Base-by-base conservation (phyloP, 2,888 invertebrate genomes). In the Acanthosepion lycidas region DNA sequence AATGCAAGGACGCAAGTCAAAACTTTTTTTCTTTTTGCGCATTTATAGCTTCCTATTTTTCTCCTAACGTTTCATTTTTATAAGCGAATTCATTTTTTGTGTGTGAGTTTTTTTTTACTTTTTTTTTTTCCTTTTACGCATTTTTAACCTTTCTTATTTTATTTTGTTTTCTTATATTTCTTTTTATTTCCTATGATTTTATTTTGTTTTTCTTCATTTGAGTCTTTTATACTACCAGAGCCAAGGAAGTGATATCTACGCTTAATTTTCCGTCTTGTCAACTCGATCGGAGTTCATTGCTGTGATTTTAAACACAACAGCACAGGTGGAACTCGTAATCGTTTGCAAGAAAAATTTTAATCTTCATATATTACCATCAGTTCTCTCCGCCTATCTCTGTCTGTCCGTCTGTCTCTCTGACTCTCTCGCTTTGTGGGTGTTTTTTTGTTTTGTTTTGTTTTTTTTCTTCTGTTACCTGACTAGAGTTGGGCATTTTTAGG, bases 181-280 rank as follows among this genome's bases (percentile, higher is more conserved):
- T 23, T 18, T 78, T 78, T n/a, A 78, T 78, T 78, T 78, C 78
- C 78, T 8, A 78, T n/a, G 12, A 15, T 59, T 59, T 20, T 23
- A n/a, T n/a, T n/a, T 78, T 59, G 20, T 20, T 23, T 59, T 78
- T 78, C 78, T 78, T 78, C 78, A 78, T 78, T 78, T 33, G 15
- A n/a, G 78, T 78, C n/a, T 78, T 78, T 33, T 78, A 15, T 4
- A 3, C 78, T 12, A 33, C 78, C 78, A 78, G 23, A 78, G 0
- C 78, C n/a, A 78, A n/a, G n/a, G 78, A 78, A 78, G n/a, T 78
- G 78, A 78, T 78, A 78, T 78, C 78, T 78, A 78, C 78, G 78
- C n/a, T 78, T 78, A 78, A 78, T 78, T 78, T 78, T 78, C 78
- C 78, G 78, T 78, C 4, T 78, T 78, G 78, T 78, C 78, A 78